Conservation (phyloP, 2,113 vertebrate species). For the Motacilla alba region DNA sequence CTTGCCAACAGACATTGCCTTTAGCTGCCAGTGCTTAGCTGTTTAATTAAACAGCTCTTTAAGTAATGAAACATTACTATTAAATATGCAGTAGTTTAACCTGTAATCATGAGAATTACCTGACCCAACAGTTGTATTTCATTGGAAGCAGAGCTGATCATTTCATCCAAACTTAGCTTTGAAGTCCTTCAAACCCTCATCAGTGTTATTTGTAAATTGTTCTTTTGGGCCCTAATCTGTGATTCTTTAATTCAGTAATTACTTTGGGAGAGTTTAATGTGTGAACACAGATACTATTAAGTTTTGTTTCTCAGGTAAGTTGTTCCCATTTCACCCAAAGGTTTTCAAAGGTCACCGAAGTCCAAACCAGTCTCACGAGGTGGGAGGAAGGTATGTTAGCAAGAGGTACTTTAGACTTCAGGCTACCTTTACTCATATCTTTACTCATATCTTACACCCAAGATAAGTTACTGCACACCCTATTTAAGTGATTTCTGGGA, state of each 20-base stretch:
- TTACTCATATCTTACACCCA: background rate
- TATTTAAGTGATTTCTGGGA: background rate
- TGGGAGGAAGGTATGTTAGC: background rate
- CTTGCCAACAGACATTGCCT: background rate
- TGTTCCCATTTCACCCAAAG: background rate
- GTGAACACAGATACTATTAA: background rate
- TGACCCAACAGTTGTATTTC: background rate
- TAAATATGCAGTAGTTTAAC: background rate
- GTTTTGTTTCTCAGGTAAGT: background rate
- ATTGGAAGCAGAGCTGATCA: background rate
- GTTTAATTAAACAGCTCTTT: background rate
- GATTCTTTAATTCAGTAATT: background rate
- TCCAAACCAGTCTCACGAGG: background rate
- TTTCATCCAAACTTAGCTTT: background rate
- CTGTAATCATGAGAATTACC: background rate
- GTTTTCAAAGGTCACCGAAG: background rate
- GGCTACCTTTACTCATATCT: background rate
- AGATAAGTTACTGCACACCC: background rate
- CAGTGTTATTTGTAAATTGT: background rate
- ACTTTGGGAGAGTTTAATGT: background rate
- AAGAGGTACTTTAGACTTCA: background rate
- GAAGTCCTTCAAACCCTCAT: background rate
- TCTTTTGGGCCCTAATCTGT: background rate
- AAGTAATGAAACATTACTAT: background rate
- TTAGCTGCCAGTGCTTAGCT: background rate